phyloP scores from a whole-genome alignment of 2,113 vertebrate species.

The Dolichotis patagonum region DNA sequence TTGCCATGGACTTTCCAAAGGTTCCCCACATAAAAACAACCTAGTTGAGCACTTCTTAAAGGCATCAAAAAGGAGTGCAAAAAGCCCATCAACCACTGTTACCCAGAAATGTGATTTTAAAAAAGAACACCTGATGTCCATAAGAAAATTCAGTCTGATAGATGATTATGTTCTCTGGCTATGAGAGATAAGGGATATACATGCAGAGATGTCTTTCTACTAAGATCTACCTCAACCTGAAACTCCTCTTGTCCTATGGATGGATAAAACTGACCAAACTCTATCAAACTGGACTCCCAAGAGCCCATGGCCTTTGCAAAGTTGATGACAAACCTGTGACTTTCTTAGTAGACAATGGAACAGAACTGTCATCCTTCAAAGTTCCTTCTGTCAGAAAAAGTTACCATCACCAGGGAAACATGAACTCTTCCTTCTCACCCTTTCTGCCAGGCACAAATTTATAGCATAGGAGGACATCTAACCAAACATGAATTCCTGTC shows the following conservation, averaged over 20 bases:
- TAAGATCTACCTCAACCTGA: background rate
- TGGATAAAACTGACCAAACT: background rate
- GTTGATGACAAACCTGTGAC: background rate
- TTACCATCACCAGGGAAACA: background rate
- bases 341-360: background rate
- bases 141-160: background rate
- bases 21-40: background rate
- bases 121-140: background rate
- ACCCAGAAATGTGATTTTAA: background rate
- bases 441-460: background rate
- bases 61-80: background rate
- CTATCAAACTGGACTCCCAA: background rate
- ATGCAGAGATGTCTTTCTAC: background rate
- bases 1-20: background rate
- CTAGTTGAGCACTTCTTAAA: background rate
- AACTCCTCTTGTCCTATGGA: background rate
- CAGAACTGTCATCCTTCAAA: background rate
- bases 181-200: too few relatives aligned
- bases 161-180: background rate
- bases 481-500: background rate
- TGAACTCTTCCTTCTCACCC: background rate
- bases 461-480: background rate
- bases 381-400: background rate
- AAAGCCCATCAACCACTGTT: background rate
- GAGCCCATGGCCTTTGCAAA: background rate